phyloP scores from a whole-genome alignment of 2,888 invertebrate species.

The Pemphredon lugubris region DNA sequence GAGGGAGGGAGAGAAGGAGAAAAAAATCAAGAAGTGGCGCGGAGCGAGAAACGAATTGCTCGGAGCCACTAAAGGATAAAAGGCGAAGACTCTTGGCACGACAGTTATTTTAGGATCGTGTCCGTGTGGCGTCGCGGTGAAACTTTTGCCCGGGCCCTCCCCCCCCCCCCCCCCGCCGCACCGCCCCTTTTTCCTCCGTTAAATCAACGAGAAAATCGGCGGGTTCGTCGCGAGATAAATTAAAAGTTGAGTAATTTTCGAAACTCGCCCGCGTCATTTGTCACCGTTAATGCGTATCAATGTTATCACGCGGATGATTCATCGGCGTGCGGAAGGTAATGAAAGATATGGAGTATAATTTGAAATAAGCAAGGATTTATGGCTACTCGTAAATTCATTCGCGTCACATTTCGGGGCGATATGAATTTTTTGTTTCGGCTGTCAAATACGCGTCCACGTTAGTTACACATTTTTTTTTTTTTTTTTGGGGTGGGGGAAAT shows the following conservation, averaged over 20 bases:
- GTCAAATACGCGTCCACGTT: slow-evolving; percentile 5
- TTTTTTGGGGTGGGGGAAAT: too few relatives aligned
- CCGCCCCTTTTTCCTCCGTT: slow-evolving; percentile 23
- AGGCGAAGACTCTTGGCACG: slow-evolving; percentile 42
- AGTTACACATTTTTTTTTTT: too few relatives aligned
- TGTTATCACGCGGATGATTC: slow-evolving; percentile 44
- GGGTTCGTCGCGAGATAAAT: slow-evolving; percentile 35
- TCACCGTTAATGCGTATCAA: slow-evolving; percentile 38
- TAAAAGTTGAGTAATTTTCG: slow-evolving; percentile 22
- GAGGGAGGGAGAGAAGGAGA: too few relatives aligned
- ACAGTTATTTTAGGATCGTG: slow-evolving; percentile 51
- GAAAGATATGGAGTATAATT: slow-evolving; percentile 60
- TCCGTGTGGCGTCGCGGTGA: slow-evolving; percentile 19
- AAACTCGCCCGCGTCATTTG: slow-evolving; percentile 35
- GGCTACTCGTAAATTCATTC: slow-evolving; percentile 49
- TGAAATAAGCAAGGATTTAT: slow-evolving; percentile 57
- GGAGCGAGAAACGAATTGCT: slow-evolving; percentile 27
- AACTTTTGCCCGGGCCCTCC: slow-evolving; percentile 23
- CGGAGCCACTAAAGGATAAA: slow-evolving; percentile 23
- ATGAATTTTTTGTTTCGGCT: slow-evolving; percentile 50
- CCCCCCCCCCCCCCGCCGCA: slow-evolving; percentile 14
- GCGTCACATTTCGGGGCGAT: slow-evolving; percentile 41
- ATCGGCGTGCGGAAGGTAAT: slow-evolving; percentile 43
- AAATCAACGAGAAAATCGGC: slow-evolving; percentile 10
- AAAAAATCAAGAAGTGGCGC: slow-evolving; percentile 22